phyloP scores from a whole-genome alignment of 2,113 vertebrate species.

The Mystacornis crossleyi region DNA sequence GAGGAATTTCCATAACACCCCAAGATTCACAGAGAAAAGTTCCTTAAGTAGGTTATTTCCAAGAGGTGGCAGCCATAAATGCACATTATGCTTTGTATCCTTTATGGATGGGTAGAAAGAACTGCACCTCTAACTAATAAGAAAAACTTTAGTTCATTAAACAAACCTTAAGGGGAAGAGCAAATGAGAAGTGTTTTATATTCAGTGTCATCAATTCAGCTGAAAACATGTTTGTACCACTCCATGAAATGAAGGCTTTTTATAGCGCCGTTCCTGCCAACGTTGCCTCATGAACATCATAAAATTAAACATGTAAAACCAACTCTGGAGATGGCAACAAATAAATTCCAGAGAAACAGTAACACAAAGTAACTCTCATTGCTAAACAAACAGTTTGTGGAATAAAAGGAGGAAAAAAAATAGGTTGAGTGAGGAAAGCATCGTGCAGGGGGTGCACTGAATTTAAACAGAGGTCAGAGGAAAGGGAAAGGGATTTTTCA shows the following conservation, averaged over 20 bases:
- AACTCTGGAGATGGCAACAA: conserved; percentile 16
- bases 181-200: conserved; percentile 62
- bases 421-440: neutral
- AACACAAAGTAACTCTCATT: neutral
- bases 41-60: neutral
- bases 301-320: conserved; percentile 58
- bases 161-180: conserved; percentile 56
- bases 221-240: conserved; percentile 66
- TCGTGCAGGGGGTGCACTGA: rapidly evolving
- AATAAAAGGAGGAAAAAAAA: neutral
- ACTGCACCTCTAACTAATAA: conserved; percentile 39
- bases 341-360: neutral
- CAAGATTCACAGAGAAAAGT: neutral
- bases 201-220: conserved; percentile 69
- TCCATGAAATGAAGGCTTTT: conserved; percentile 47
- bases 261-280: conserved; percentile 54
- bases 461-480: neutral
- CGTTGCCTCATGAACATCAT: conserved; percentile 22
- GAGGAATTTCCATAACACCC: neutral
- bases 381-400: neutral
- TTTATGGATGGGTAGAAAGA: neutral
- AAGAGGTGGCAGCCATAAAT: neutral
- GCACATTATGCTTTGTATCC: neutral
- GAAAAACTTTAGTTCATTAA: conserved; percentile 53
- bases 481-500: neutral